Evolutionary conservation across 2,797 vertebrate genomes (phyloP).

Genomic region (Gymnodraco acuticeps): DNA sequence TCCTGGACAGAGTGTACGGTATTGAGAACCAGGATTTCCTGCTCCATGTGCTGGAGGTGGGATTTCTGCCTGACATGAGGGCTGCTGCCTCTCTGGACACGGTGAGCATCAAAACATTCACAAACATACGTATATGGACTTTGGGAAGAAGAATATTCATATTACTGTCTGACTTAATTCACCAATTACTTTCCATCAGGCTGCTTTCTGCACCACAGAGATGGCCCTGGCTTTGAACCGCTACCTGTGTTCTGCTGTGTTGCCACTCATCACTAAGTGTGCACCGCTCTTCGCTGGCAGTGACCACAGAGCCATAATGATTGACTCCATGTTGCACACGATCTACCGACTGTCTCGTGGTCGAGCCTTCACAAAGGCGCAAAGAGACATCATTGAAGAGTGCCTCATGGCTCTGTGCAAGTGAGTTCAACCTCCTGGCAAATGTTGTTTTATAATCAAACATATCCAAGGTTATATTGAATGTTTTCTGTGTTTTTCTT

Average conservation of each 20-base stretch:
- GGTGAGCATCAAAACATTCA: slow-evolving; percentile 74
- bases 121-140: neutral
- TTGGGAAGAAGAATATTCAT: neutral
- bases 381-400: slow-evolving; percentile 95
- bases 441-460: neutral
- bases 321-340: slow-evolving; percentile 98
- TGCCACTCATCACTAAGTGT: slow-evolving; percentile 96
- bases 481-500: slow-evolving; percentile 3
- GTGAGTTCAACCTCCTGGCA: slow-evolving; percentile 67
- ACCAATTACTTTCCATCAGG: slow-evolving; percentile 75
- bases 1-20: slow-evolving; percentile 95
- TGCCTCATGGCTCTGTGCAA: slow-evolving; percentile 96
- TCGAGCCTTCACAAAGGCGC: slow-evolving; percentile 95
- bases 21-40: slow-evolving; percentile 96
- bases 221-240: slow-evolving; percentile 97
- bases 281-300: slow-evolving; percentile 94
- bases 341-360: slow-evolving; percentile 95
- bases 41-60: slow-evolving; percentile 93
- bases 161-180: neutral
- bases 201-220: slow-evolving; percentile 94
- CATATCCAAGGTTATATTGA: neutral
- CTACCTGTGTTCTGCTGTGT: slow-evolving; percentile 92
- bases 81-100: slow-evolving; percentile 95
- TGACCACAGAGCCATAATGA: slow-evolving; percentile 96
- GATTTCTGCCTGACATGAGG: slow-evolving; percentile 96